Evolutionary conservation across 1,140 invertebrate genomes (phyloP).

Genomic region (Magallana angulata): DNA sequence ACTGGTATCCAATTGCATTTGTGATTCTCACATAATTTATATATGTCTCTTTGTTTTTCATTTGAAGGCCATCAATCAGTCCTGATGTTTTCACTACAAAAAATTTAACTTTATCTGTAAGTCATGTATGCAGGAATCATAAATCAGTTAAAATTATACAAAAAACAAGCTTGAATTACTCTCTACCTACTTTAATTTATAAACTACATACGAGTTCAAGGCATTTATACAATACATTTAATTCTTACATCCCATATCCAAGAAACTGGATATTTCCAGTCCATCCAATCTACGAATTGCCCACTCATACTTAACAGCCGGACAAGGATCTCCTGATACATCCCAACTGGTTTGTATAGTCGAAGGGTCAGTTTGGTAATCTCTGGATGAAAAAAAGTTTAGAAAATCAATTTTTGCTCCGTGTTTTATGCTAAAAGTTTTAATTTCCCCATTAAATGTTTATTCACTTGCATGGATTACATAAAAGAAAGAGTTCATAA

Average conservation of each 20-base stretch:
- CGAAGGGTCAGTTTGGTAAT: slow-evolving; percentile 54
- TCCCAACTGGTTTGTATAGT: slow-evolving; percentile 62
- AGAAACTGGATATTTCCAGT: slow-evolving; percentile 39
- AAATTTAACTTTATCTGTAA: too few species aligned
- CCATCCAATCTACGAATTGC: slow-evolving; percentile 63
- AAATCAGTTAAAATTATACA: too few species aligned
- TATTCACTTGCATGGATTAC: too few species aligned
- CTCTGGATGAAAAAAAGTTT: slow-evolving; percentile 46
- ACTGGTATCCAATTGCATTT: slow-evolving; percentile 53
- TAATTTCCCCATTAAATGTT: too few species aligned
- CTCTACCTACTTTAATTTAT: too few species aligned
- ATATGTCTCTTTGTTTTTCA: slow-evolving; percentile 64
- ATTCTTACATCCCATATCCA: slow-evolving; percentile 54
- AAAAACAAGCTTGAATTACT: too few species aligned
- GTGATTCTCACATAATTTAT: slow-evolving; percentile 64
- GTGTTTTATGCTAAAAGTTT: too few species aligned
- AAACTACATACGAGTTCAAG: too few species aligned
- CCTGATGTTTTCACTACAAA: slow-evolving; percentile 62
- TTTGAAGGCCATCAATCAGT: slow-evolving; percentile 59
- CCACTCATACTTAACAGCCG: slow-evolving; percentile 64
- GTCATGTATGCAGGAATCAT: too few species aligned
- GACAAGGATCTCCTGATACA: slow-evolving; percentile 66
- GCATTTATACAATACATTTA: not conserved
- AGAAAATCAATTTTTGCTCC: too few species aligned
- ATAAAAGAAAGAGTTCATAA: not conserved